Base-by-base conservation (phyloP, 1,140 invertebrate genomes). In the Drosophila sturtevanti region DNA sequence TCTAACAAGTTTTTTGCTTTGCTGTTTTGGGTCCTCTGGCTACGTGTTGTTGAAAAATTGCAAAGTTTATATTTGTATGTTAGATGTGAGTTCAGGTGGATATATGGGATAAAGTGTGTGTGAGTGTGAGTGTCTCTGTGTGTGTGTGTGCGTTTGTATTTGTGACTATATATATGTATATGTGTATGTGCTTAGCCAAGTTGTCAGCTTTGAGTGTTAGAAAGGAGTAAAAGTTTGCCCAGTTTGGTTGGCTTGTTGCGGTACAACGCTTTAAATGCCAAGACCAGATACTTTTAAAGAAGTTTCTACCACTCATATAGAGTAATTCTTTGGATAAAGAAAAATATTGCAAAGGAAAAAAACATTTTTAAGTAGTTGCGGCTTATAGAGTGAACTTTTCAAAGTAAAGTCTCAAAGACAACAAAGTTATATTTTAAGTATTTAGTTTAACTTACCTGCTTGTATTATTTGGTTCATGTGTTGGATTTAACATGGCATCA, bases 401-500 rank as follows among this genome's bases (percentile, higher is more conserved):
- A 52, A 27, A 27, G 22, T 27, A 54, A 54, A 54, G 51, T 3
- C 51, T 27, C 14, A 24, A 54, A 27, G 16, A 48, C 16, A 54
- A 7, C 22, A 4, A 1, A n/a, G 21, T 56, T 7, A 56, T 14
- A 56, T 35, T 24, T 2, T 24, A 24, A 3, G 2, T 24, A 7
- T 44, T 16, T 37, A 24, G 44, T 48, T 35, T 16, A 56, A 72
- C 62, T 79, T 77, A 91, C 91, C 90, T 91, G 65, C 72, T 84
- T 14, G 77, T 77, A 81, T 90, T 71, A 76, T 86, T 79, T 76
- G 86, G 68, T 79, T 92, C 63, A 91, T 92, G 69, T 9, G 52
- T 58, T 90, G 77, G 71, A 59, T 77, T 92, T 22, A 94, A 85
- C 64, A 93, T 90, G 51, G 93, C 92, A 86, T 95, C 94, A 70